Conservation (phyloP, 1,140 invertebrate species). For the Melipona quadrifasciata region DNA sequence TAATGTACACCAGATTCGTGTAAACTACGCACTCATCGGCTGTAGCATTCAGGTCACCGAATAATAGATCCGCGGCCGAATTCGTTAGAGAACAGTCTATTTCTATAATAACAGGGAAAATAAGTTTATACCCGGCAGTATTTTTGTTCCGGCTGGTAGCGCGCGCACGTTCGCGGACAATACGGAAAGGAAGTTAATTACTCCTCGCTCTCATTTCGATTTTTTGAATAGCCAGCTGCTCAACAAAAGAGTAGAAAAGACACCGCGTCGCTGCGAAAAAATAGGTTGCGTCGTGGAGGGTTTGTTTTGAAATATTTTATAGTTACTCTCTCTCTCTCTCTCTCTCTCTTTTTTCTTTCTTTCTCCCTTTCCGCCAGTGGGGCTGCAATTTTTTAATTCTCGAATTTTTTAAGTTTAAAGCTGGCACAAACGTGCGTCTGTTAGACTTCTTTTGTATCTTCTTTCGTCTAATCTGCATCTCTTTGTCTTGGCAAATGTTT, state of each 20-base stretch:
- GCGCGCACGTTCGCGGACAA: slow-evolving; percentile 24
- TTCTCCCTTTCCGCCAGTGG: too few species aligned
- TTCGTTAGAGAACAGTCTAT: slow-evolving; percentile 15
- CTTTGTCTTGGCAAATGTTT: neutral
- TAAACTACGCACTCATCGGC: neutral
- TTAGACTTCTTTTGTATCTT: neutral
- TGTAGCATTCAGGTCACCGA: slow-evolving; percentile 30
- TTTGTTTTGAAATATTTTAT: slow-evolving; percentile 12
- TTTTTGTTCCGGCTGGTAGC: slow-evolving; percentile 33
- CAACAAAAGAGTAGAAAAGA: slow-evolving; percentile 32
- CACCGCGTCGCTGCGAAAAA: slow-evolving; percentile 23
- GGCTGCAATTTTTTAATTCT: slow-evolving; percentile 1
- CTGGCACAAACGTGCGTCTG: neutral
- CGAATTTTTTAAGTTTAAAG: neutral
- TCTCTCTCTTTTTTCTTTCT: neutral
- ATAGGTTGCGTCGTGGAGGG: slow-evolving; percentile 15
- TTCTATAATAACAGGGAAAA: slow-evolving; percentile 35
- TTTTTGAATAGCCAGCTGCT: slow-evolving; percentile 31
- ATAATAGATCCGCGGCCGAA: slow-evolving; percentile 12
- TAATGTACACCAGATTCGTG: neutral
- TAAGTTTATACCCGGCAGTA: slow-evolving; percentile 28
- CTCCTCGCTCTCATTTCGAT: slow-evolving; percentile 45
- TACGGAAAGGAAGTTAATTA: slow-evolving; percentile 49
- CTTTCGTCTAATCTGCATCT: neutral
- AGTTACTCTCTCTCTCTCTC: neutral